These are phyloP conservation scores for Eupithecia exiguata DNA, from an alignment of 2,888 invertebrate genomes.

Conservation along the genomic window DNA sequence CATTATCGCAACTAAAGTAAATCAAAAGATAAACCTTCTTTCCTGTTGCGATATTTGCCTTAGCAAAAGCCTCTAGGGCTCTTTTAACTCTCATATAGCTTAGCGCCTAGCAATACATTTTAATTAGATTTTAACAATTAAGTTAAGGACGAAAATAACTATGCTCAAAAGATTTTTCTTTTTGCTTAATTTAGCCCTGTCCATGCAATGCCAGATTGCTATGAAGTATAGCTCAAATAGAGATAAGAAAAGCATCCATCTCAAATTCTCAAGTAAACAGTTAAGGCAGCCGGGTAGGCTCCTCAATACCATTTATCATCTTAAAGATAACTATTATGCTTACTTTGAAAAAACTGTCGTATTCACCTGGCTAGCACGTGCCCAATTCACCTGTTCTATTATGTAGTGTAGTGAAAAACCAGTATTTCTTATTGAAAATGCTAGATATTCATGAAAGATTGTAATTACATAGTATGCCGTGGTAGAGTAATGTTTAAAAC, in stretches of 20 bases:
- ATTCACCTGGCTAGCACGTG: slow-evolving; percentile 75
- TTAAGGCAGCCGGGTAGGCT: neutral
- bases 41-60: neutral
- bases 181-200: neutral
- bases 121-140: too few relatives aligned
- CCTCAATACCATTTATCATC: slow-evolving; percentile 40
- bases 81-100: neutral
- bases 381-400: slow-evolving; percentile 69
- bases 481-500: slow-evolving; percentile 7
- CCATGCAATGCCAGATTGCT: neutral
- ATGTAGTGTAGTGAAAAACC: neutral
- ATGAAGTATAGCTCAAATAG: too few relatives aligned
- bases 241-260: neutral
- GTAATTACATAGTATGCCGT: slow-evolving; percentile 11
- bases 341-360: slow-evolving; percentile 49
- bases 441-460: slow-evolving; percentile 17
- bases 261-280: neutral
- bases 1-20: neutral
- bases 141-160: too few relatives aligned
- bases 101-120: too few relatives aligned
- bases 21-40: neutral
- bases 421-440: slow-evolving; percentile 17
- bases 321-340: slow-evolving; percentile 48
- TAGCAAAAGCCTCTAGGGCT: neutral
- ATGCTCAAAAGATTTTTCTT: neutral